phyloP scores from a whole-genome alignment of 2,797 vertebrate genomes.

The Agapornis canus region DNA sequence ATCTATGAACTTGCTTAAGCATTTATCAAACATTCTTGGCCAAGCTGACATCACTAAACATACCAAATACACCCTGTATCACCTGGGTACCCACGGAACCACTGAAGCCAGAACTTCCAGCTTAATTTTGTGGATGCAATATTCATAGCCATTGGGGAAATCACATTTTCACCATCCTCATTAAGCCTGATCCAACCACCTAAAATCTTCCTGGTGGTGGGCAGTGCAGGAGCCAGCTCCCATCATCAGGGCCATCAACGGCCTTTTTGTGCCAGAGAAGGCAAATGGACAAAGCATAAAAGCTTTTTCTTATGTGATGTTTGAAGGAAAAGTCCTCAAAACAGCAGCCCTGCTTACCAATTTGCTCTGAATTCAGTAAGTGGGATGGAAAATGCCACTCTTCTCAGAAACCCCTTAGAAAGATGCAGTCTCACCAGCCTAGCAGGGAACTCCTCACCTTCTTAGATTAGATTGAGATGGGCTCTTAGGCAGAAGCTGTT shows the following conservation, averaged over 20 bases:
- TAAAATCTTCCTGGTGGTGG: not conserved
- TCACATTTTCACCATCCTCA: not conserved
- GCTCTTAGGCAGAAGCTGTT: not conserved
- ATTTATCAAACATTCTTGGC: not conserved
- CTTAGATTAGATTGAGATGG: not conserved
- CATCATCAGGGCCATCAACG: not conserved
- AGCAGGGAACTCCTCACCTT: not conserved
- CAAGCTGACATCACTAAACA: not conserved
- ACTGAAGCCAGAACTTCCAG: not conserved
- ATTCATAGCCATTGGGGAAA: not conserved
- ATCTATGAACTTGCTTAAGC: not conserved
- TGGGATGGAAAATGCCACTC: accelerated
- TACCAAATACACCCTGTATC: accelerated
- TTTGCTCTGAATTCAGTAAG: not conserved
- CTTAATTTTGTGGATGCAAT: accelerated
- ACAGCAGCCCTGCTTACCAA: not conserved
- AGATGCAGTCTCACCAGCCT: not conserved
- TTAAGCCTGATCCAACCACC: not conserved
- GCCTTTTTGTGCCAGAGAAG: not conserved
- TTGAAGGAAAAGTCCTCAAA: not conserved
- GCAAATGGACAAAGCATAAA: not conserved
- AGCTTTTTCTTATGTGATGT: not conserved
- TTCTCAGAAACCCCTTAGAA: not conserved
- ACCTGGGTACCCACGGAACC: not conserved
- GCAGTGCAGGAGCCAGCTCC: not conserved